Conservation (phyloP, 2,797 vertebrate species). For the Trachops cirrhosus region DNA sequence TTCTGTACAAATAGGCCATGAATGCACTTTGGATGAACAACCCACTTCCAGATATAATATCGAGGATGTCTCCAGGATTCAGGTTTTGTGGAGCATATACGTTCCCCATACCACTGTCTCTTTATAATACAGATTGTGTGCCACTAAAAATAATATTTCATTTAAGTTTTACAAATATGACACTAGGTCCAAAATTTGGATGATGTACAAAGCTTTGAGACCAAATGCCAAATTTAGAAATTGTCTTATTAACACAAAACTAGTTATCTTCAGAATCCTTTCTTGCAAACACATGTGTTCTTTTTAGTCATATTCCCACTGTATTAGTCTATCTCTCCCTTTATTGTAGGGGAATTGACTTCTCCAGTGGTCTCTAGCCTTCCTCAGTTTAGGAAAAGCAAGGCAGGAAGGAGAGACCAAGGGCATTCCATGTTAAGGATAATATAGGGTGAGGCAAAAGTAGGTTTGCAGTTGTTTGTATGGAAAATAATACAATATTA, state of each 20-base stretch:
- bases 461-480: not conserved
- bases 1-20: not conserved
- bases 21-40: not conserved
- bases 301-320: not conserved
- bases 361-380: not conserved
- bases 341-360: not conserved
- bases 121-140: not conserved
- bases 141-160: not conserved
- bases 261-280: not conserved
- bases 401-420: not conserved
- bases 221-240: slow-evolving; percentile 34
- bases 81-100: not conserved
- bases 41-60: not conserved
- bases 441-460: not conserved
- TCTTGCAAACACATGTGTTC: slow-evolving; percentile 12
- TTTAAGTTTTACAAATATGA: not conserved
- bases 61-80: not conserved
- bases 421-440: not conserved
- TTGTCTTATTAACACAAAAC: not conserved
- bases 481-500: not conserved
- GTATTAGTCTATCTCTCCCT: not conserved
- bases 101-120: not conserved
- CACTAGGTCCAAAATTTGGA: not conserved
- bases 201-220: not conserved
- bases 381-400: not conserved